phyloP scores from a whole-genome alignment of 2,888 invertebrate species.

The Ochropacha duplaris region DNA sequence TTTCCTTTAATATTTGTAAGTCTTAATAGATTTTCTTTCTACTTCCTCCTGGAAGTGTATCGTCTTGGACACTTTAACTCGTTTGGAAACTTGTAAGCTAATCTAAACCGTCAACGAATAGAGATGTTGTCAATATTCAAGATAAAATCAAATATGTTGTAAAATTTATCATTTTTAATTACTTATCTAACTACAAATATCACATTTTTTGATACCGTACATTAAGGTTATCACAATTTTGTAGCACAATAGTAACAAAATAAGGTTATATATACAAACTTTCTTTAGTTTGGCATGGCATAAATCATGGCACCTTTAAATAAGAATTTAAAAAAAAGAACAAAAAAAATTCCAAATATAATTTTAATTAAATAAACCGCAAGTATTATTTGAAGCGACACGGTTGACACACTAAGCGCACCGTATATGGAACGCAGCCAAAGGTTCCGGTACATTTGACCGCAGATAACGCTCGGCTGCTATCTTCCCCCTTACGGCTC shows the following conservation, averaged over 20 bases:
- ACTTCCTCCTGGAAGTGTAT: constrained; percentile 34
- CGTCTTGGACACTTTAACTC: constrained; percentile 30
- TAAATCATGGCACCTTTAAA: neutral
- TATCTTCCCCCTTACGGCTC: constrained; percentile 33
- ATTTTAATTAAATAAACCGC: neutral
- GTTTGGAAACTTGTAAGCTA: constrained; percentile 16
- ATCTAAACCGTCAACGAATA: neutral
- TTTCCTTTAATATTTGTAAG: constrained; percentile 54
- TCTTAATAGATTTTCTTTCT: constrained; percentile 49
- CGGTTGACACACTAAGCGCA: neutral
- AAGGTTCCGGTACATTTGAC: constrained; percentile 37
- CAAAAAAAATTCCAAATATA: neutral
- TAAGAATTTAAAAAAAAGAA: neutral
- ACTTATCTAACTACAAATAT: too few species aligned
- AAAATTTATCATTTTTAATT: too few species aligned
- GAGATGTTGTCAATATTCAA: too few species aligned
- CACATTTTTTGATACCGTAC: too few species aligned
- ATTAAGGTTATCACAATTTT: too few species aligned
- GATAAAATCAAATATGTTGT: too few species aligned
- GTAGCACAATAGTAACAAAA: too few species aligned
- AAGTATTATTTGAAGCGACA: neutral
- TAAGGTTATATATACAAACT: too few species aligned
- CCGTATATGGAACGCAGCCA: constrained; percentile 38
- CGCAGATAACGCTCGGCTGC: constrained; percentile 40
- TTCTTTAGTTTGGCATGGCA: too few species aligned